phyloP scores from a whole-genome alignment of 2,888 invertebrate species.

The Homarus gammarus region DNA sequence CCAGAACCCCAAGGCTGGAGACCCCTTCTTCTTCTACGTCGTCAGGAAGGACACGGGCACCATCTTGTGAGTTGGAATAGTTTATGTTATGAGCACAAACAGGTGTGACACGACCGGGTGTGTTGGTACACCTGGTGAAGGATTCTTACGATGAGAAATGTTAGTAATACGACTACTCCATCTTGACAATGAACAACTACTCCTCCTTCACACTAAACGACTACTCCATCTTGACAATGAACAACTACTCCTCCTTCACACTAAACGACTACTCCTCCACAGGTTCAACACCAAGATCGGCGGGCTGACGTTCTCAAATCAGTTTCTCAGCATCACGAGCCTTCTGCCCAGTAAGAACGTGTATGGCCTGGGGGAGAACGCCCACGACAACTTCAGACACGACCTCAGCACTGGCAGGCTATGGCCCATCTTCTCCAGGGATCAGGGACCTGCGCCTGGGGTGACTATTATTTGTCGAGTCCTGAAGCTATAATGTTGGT shows the following conservation, averaged over 20 bases:
- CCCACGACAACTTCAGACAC: slow-evolving; percentile 79
- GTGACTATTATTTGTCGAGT: slow-evolving; percentile 32
- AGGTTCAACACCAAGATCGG: slow-evolving; percentile 78
- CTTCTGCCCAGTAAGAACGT: slow-evolving; percentile 79
- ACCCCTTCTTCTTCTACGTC: slow-evolving; percentile 78
- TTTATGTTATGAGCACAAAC: too few relatives aligned
- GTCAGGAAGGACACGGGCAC: slow-evolving; percentile 77
- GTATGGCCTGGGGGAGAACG: slow-evolving; percentile 81
- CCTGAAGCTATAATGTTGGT: too few relatives aligned
- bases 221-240: too few relatives aligned
- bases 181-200: too few relatives aligned
- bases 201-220: too few relatives aligned
- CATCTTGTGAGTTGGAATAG: slow-evolving; percentile 77
- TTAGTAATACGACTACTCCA: too few relatives aligned
- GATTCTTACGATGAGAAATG: too few relatives aligned
- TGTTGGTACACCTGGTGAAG: too few relatives aligned
- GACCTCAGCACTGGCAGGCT: slow-evolving; percentile 78
- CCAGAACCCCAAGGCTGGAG: slow-evolving; percentile 75
- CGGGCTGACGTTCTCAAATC: slow-evolving; percentile 80
- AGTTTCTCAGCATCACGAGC: slow-evolving; percentile 80
- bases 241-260: too few relatives aligned
- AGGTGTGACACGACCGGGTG: too few relatives aligned
- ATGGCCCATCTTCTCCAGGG: slow-evolving; percentile 77
- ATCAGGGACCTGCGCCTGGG: slow-evolving; percentile 51
- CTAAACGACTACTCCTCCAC: neutral